Conservation (phyloP, 2,113 vertebrate genomes). For the Emydocephalus ijimae region DNA sequence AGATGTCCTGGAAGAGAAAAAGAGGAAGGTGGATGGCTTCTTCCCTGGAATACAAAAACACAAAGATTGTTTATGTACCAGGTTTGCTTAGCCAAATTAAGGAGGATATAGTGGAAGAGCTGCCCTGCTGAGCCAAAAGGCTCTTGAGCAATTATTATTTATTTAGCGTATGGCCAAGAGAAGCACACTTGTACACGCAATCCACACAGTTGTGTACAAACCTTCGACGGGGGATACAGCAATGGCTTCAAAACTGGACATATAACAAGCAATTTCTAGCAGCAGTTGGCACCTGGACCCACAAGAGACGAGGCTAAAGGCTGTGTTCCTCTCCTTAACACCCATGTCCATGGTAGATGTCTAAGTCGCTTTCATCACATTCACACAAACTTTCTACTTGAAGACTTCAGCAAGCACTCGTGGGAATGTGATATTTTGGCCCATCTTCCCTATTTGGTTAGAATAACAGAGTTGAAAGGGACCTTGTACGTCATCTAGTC, state of each 20-base stretch:
- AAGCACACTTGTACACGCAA: background rate
- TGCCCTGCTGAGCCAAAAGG: background rate
- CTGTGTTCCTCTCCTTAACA: background rate
- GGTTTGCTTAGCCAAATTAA: background rate
- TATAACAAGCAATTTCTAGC: background rate
- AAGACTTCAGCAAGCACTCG: background rate
- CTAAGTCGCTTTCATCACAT: background rate
- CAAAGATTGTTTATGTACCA: accelerated
- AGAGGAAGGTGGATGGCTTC: background rate
- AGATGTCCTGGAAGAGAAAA: accelerated
- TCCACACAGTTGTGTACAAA: background rate
- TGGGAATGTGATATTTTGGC: background rate
- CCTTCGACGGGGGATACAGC: background rate
- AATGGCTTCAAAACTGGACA: background rate
- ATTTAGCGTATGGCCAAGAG: background rate
- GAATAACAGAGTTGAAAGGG: no score
- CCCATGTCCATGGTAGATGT: background rate
- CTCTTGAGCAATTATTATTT: background rate
- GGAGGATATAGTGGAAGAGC: background rate
- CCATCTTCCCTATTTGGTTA: background rate
- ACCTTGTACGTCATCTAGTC: no score
- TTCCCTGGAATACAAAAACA: background rate
- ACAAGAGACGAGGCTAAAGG: background rate
- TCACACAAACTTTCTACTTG: background rate
- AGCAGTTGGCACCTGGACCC: background rate